Evolutionary conservation across 2,113 vertebrate genomes (phyloP), one percentile per base, ranked within the genome.

Genomic region (Nicator chloris): DNA sequence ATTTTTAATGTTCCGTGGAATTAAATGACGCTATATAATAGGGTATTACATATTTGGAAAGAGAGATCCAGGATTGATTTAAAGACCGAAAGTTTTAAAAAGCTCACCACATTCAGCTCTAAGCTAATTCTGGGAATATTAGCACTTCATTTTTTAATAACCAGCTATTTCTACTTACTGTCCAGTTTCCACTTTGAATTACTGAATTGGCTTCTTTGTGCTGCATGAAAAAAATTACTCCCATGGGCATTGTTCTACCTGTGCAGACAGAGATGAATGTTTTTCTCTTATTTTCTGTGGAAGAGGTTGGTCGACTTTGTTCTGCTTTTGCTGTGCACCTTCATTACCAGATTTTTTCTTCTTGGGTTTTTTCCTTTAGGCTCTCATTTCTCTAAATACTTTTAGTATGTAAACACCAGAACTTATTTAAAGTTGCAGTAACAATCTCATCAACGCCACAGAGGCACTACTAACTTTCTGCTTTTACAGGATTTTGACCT

Each of bases 81-180:
- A 95, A 94, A 85, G 90, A 86, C 90, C 3, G 1, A 91, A 91
- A 93, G 75, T 80, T 91, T 87, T 88, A 18, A 82, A 95, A 94
- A 96, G 75, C 82, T 95, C 50, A 91, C 90, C 88, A 85, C 95
- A 96, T 82, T 76, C 61, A 88, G 83, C 59, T 89, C 63, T 61
- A 82, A 94, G 82, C 71, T 95, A 93, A 91, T 91, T 93, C 79
- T 69, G 57, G 75, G 81, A 91, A 95, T 94, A 95, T 92, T 96
- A 92, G 72, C 90, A 92, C 87, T 94, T 90, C 73, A 95, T 94
- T 95, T 96, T 92, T 95, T 82, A 95, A 93, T 95, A 84, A 95
- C 87, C 90, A 90, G 90, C 84, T 91, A 93, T 91, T 95, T 95
- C 80, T 93, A 93, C 80, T 57, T 83, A 92, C 94, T 93, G 86